Base-by-base conservation (phyloP, 2,888 invertebrate species). In the Aplocera efformata region DNA sequence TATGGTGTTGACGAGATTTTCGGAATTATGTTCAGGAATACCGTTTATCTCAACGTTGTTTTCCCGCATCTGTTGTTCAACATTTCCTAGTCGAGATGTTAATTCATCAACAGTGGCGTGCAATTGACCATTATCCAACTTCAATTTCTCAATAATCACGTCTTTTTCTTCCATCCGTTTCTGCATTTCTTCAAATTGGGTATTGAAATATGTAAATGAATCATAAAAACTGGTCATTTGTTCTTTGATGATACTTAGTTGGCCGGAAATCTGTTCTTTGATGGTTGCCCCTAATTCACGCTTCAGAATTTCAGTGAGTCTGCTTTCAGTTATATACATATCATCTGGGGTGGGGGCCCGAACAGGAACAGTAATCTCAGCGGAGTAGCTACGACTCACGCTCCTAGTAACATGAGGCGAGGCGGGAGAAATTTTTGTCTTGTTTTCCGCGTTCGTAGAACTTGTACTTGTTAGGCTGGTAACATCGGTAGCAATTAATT, bases 1-100 rank as follows among this genome's bases (percentile, higher is more conserved):
- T 1, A 42, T 13, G 1, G 27, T 32, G 1, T 26, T 17, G 6
- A 28, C n/a, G 0, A 42, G 17, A 23, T 42, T 42, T 25, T 24
- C 10, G 10, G 22, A 22, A 7, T 6, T 13, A 5, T 26, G 6
- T n/a, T 26, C 25, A 3, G 25, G 25, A 8, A 26, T 26, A 6
- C 25, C 25, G n/a, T 26, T 26, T 7, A 26, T 26, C 6, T 26
- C 25, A 9, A 26, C 6, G 6, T 26, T 26, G 25, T 3, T 4
- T 6, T 26, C 25, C 2, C 25, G 6, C 25, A 26, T 26, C 1
- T 26, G 25, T 6, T 8, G 6, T 9, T 26, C 25, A 6, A 26
- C 25, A 9, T 1, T 9, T 3, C 6, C 9, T 3, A 26, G 25
- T 9, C 25, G 6, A 9, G 25, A 8, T n/a, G 25, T 9, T 1